Evolutionary conservation across 1,140 invertebrate genomes (phyloP), one percentile per base, ranked within the genome.

Genomic region (Trichonephila inaurata): DNA sequence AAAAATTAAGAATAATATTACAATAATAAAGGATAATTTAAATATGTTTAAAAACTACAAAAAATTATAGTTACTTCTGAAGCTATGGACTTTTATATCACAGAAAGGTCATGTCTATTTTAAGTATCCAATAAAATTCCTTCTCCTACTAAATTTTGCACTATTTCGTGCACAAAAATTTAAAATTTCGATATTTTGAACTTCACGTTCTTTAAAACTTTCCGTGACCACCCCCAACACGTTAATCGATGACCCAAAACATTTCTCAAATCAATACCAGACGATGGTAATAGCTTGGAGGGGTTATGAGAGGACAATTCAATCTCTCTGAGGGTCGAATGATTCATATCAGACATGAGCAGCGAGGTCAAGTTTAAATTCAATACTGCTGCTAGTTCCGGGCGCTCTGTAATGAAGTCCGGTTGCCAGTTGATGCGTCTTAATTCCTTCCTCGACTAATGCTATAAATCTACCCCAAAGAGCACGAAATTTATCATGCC

Each of bases 281-380:
- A 33, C 72, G 72, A 7, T 18, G 33, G 28, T 40, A 77, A 33
- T 18, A 12, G 69, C 24, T 64, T 19, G 16, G 16, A 51, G 33
- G 16, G 61, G 16, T 64, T 64, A 19, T 33, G 10, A 24, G 69
- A 77, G 72, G 72, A 33, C 72, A 18, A 77, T 77, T 77, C 72
- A 77, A 77, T 77, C 33, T 28, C 6, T 5, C 5, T 12, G 12
- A 64, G 62, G 19, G 62, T 64, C 18, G 62, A 64, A 64, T 64
- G 62, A 64, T 64, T 64, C 62, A 64, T 21, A 19, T 19, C 62
- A 64, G 21, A 64, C 62, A 64, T 21, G 16, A 21, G 28, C 28
- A 6, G 69, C 69, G 69, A 72, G 69, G 69, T 72, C 69, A 72
- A 72, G 69, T 72, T 72, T 72, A 33, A 72, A 72, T 24, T 72